Evolutionary conservation across 2,797 vertebrate genomes (phyloP), one percentile per base, ranked within the genome.

Genomic region (Champsocephalus gunnari): DNA sequence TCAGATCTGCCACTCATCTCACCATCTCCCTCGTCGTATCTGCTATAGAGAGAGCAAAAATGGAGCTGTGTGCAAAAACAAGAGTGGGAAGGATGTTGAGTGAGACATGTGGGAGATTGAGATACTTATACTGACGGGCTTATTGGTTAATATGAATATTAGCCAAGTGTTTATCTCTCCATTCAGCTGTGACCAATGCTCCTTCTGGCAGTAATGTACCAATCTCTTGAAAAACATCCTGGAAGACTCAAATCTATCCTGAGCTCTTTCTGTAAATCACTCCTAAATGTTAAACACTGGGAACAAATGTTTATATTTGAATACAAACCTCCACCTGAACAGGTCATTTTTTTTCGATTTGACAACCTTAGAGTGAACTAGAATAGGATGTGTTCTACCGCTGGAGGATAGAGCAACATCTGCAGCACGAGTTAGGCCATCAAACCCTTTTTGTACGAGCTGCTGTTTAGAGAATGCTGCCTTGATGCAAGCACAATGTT

Each of bases 401-500:
- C 55, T 47, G 10, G 38, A 62, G 63, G 57, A 66, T 45, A 14
- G 67, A 59, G 53, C 2, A 59, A 64, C 48, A 28, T 68, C 45
- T 49, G 13, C 77, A 55, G 47, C 28, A n/a, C 11, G 12, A 66
- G 34, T 68, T 76, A 24, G 44, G 57, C 62, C 48, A 73, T 65
- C 76, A 32, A 32, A 51, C 11, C 19, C 70, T 71, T 49, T 65
- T 38, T 34, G 71, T 41, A 54, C 17, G 2, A 61, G 73, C 43
- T 3, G 28, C 21, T 64, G 82, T 83, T 85, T 72, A 71, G 80
- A 65, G 56, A 9, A 9, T 51, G 66, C 43, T 8, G 73, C 77
- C 60, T 77, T 9, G 21, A 70, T 4, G 10, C 64, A 41, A 19
- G 1, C 58, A 50, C 57, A 4, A 71, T 59, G 66, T 3, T 51